A percentile compares a stretch with the other conserved stretches of the same genome.
Evolutionary conservation across 2,888 invertebrate genomes (phyloP).

Genomic region (Cancer borealis): DNA sequence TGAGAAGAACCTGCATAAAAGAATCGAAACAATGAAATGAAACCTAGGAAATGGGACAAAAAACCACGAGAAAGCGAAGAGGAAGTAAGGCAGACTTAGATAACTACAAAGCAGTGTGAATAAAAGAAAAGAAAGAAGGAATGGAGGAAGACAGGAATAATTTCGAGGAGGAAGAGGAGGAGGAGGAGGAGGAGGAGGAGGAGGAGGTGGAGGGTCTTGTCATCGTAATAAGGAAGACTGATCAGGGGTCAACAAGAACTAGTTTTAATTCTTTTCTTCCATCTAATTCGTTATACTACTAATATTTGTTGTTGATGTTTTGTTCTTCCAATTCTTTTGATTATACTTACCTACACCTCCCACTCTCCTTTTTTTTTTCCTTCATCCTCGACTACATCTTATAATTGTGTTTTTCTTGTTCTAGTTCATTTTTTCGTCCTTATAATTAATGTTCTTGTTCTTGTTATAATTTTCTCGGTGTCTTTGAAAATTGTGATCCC

Average conservation of each 20-base stretch:
- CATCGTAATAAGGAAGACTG: conserved; percentile 47
- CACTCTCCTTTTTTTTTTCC: neutral
- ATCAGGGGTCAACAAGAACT: conserved; percentile 29
- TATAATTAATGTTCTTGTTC: no score
- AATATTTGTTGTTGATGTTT: neutral
- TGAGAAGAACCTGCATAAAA: neutral
- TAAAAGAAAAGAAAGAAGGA: neutral
- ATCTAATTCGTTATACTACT: neutral
- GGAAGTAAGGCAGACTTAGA: neutral
- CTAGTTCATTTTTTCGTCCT: neutral
- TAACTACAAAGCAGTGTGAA: neutral
- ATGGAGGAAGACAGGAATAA: neutral
- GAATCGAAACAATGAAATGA: neutral
- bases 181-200: conserved; percentile 9
- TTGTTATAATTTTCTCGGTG: no score
- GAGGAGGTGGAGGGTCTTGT: neutral
- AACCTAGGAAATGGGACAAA: neutral
- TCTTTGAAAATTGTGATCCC: no score
- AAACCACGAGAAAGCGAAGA: neutral
- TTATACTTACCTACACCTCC: neutral
- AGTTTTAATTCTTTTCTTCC: neutral
- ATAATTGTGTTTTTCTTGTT: neutral
- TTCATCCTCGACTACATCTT: neutral
- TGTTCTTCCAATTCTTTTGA: neutral
- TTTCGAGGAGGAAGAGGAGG: neutral